phyloP scores from a whole-genome alignment of 2,113 vertebrate species.

The Panthera tigris region DNA sequence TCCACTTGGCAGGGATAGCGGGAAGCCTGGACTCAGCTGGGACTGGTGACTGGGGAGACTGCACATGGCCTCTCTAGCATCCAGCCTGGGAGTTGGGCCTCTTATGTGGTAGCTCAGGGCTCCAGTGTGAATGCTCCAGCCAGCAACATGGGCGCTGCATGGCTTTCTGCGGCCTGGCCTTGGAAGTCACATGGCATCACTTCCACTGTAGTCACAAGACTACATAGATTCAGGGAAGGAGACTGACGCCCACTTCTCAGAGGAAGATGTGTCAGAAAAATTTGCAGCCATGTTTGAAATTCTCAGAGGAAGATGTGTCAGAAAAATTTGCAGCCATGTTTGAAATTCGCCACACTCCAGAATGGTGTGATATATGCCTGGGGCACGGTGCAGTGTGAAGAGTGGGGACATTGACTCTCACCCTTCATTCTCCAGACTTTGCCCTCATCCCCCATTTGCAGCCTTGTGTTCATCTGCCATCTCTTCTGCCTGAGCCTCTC shows the following conservation, averaged over 20 bases:
- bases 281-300: background rate
- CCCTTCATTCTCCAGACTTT: background rate
- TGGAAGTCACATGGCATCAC: background rate
- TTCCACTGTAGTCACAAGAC: background rate
- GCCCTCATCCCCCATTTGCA: background rate
- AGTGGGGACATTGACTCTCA: background rate
- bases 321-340: background rate
- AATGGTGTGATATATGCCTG: background rate
- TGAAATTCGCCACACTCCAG: background rate
- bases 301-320: background rate
- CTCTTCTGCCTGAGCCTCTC: background rate
- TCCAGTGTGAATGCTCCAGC: background rate
- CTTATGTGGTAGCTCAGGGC: background rate
- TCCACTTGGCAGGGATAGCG: background rate
- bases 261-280: background rate
- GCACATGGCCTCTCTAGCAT: background rate
- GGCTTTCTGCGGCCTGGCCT: background rate
- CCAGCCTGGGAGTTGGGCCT: background rate
- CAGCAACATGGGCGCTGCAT: background rate
- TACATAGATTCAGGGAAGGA: background rate
- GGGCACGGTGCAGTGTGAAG: no score
- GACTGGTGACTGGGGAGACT: background rate
- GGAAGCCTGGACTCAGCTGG: background rate
- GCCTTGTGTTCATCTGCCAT: background rate
- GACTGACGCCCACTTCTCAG: background rate